phyloP scores from a whole-genome alignment of 2,113 vertebrate species.

The Paraplagusia blochii region DNA sequence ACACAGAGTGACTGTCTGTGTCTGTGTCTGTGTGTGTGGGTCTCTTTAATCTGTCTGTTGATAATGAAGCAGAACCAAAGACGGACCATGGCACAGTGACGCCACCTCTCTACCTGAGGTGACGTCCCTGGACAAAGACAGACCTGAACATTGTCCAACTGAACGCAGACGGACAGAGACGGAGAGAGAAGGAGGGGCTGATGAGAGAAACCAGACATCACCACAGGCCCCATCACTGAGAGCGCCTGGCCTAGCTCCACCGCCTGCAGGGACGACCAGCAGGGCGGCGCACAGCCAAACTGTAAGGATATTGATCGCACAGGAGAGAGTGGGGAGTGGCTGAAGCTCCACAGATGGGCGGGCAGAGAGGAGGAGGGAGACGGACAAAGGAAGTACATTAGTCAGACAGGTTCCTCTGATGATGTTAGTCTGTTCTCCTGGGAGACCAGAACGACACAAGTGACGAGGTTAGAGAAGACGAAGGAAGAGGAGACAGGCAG shows the following conservation, averaged over 20 bases:
- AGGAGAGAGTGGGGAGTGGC: constrained; percentile 45
- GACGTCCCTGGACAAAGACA: constrained; percentile 75
- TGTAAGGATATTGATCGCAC: constrained; percentile 57
- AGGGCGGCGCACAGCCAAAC: constrained; percentile 31
- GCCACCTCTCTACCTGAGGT: neutral
- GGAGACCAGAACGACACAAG: constrained; percentile 42
- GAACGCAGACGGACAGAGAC: constrained; percentile 8
- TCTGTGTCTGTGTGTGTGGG: neutral
- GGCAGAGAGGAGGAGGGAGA: constrained; percentile 17
- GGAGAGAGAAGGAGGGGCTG: constrained; percentile 7
- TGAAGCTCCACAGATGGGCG: constrained; percentile 48
- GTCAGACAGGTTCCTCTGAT: constrained; percentile 50
- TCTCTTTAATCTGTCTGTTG: too few species aligned
- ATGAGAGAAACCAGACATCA: constrained; percentile 54
- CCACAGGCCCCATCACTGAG: neutral
- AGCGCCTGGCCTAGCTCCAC: constrained; percentile 36
- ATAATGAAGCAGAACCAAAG: neutral
- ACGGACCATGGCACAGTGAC: too few species aligned
- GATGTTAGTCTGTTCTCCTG: constrained; percentile 48
- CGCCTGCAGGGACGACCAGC: constrained; percentile 44
- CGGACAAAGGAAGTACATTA: constrained; percentile 65
- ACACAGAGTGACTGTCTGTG: too few species aligned
- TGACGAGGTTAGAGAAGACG: constrained; percentile 34
- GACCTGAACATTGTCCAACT: constrained; percentile 42
- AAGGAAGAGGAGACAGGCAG: neutral